Evolutionary conservation across 2,113 vertebrate species (phyloP), one percentile per base, ranked within the genome.

Genomic region (Psammodynastes pulverulentus): DNA sequence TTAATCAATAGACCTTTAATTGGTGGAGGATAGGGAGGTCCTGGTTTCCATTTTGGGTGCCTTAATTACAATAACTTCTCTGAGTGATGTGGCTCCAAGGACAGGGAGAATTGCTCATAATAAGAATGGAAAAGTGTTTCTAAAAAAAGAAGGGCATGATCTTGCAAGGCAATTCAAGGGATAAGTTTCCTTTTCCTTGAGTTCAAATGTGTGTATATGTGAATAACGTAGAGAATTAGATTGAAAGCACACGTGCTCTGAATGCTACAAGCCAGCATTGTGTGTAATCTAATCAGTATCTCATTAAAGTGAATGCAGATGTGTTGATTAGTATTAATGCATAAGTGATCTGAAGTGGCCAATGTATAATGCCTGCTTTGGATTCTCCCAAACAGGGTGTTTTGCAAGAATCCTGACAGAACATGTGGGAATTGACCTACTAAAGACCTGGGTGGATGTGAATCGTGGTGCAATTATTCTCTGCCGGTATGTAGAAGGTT

Each of bases 381-480:
- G 86, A 92, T 86, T 45, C 7, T 0, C 0, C 5, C 0, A n/a
- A 95, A 91, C 96, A 99, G 99, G 98, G 93, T 97, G 97, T 53
- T 99, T 99, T 96, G 97, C 97, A 93, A 98, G 97, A 96, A 98
- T 98, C 0, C 95, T 99, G 86, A 86, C 99, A 91, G 98, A 99
- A 45, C 97, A 90, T 3, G 99, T 99, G 92, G 98, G 98, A 21
- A 89, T 98, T 43, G 97, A 99, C 89, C 98, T 97, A 1, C 94
- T 99, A 94, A 98, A 98, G 96, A 98, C 96, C 46, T 99, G 99
- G 99, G 97, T 97, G 34, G 95, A 96, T 89, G 97, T 98, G 86
- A 99, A 99, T 96, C 98, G 99, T 94, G 99, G 99, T 3, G 98
- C 99, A 94, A 99, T 99, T 95, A 97, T 99, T 92, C 98, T 99